A percentile compares a stretch with the other conserved stretches of the same genome.
phyloP scores from a whole-genome alignment of 2,113 vertebrate genomes.

The human (Homo sapiens) region DNA sequence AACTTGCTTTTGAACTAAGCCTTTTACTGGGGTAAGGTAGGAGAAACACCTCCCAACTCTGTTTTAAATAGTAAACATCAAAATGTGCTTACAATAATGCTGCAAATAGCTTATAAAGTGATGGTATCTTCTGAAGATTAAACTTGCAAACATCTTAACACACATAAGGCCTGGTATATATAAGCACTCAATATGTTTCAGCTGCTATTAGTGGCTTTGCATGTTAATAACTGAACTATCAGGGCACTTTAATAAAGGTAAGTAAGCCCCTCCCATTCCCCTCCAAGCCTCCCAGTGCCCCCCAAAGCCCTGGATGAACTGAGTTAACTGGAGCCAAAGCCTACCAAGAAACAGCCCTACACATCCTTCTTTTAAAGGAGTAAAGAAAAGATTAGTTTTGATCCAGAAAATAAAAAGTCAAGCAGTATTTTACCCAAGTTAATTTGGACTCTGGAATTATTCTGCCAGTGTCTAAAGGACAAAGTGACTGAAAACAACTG shows the following conservation, averaged over 20 bases:
- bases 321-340: not conserved
- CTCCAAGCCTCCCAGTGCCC: not conserved
- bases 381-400: not conserved
- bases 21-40: not conserved
- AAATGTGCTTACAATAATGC: not conserved
- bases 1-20: conserved; percentile 22
- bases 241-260: not conserved
- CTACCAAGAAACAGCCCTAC: not conserved
- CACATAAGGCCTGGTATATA: not conserved
- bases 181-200: not conserved
- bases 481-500: not conserved
- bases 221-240: not conserved
- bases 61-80: not conserved
- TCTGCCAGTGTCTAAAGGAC: not conserved
- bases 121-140: not conserved
- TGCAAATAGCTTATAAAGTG: not conserved
- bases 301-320: not conserved
- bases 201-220: not conserved
- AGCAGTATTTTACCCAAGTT: not conserved
- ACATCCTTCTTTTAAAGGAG: not conserved
- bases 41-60: not conserved
- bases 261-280: not conserved
- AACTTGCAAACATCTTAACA: not conserved
- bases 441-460: not conserved
- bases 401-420: not conserved